phyloP scores from a whole-genome alignment of 2,797 vertebrate species.

The Arrhamphus sclerolepis region DNA sequence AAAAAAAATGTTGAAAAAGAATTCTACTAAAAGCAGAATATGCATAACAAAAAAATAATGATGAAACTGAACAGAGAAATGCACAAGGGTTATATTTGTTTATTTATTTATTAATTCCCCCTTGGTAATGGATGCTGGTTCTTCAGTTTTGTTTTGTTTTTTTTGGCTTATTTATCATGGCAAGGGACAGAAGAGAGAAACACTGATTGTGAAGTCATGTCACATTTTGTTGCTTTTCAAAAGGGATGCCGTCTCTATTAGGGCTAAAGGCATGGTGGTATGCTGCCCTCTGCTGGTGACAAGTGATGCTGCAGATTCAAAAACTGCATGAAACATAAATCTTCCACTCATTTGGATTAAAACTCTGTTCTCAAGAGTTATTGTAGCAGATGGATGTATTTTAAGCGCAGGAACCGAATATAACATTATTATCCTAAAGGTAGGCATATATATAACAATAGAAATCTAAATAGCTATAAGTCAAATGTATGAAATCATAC shows the following conservation, averaged over 20 bases:
- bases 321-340: not conserved
- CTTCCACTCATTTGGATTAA: too few species aligned
- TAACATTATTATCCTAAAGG: too few species aligned
- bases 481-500: too few species aligned
- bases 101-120: too few species aligned
- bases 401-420: too few species aligned
- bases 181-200: slow-evolving; percentile 30
- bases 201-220: slow-evolving; percentile 7
- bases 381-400: too few species aligned
- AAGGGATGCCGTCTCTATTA: not conserved
- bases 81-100: not conserved
- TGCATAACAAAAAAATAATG: slow-evolving; percentile 36
- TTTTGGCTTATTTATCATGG: slow-evolving; percentile 27
- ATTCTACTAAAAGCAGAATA: slow-evolving; percentile 2
- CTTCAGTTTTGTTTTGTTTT: too few species aligned
- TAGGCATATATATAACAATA: too few species aligned
- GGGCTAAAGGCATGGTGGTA: slow-evolving; percentile 35
- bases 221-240: slow-evolving; percentile 15
- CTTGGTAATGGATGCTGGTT: slow-evolving; percentile 3
- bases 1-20: slow-evolving; percentile 29
- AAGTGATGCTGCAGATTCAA: slow-evolving; percentile 31
- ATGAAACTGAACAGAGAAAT: slow-evolving; percentile 1
- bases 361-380: too few species aligned
- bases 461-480: too few species aligned
- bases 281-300: slow-evolving; percentile 76